These are phyloP conservation scores for Megalopta genalis DNA, from an alignment of 1,140 invertebrate genomes.

Conservation along the genomic window DNA sequence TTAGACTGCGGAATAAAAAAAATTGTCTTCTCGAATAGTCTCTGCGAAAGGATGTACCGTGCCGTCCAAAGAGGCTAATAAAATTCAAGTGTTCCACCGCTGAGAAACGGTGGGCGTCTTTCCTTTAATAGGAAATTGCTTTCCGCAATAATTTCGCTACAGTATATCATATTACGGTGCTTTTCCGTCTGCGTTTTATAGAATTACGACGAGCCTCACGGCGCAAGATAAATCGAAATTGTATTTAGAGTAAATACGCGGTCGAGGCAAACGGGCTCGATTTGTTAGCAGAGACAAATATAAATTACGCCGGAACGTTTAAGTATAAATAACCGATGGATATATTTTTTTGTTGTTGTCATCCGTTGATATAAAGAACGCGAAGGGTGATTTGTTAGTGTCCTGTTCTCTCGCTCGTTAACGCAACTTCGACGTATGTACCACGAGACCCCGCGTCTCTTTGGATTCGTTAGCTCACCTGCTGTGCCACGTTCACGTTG, in stretches of 20 bases:
- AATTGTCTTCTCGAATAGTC: no score
- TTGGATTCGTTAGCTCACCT: neutral
- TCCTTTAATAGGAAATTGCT: constrained; percentile 5
- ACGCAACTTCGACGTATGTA: neutral
- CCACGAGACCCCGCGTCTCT: neutral
- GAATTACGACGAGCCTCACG: constrained; percentile 1
- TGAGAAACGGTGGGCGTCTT: neutral
- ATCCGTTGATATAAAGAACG: neutral
- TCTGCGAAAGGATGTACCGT: neutral
- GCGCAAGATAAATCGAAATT: constrained; percentile 29
- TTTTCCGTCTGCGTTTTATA: neutral
- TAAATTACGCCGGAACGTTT: neutral
- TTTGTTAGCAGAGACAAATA: neutral
- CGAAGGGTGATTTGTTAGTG: neutral
- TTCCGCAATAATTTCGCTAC: constrained; percentile 1
- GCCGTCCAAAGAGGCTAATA: neutral
- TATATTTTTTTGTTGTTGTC: neutral
- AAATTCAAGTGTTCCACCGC: neutral
- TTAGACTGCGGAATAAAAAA: no score
- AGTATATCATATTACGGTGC: neutral
- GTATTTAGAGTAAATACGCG: constrained; percentile 31
- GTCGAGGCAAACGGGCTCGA: neutral
- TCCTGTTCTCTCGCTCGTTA: neutral
- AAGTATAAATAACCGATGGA: neutral
- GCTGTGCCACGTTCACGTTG: neutral